phyloP scores from a whole-genome alignment of 2,113 vertebrate genomes.

The Mixornis gularis region DNA sequence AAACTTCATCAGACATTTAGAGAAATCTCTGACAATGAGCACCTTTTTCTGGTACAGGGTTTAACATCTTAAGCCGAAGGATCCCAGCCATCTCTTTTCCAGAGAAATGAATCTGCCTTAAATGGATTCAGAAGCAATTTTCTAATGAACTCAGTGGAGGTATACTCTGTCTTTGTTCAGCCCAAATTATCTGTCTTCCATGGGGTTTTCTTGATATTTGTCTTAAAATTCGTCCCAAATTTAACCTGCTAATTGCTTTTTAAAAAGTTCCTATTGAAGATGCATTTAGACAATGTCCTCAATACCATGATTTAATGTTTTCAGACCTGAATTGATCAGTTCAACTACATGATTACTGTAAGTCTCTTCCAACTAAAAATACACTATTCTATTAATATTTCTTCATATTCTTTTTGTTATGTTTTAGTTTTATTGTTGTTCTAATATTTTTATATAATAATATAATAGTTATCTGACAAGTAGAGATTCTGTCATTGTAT shows the following conservation, averaged over 20 bases:
- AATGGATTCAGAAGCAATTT: not conserved
- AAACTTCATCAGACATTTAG: not conserved
- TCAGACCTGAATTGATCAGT: not conserved
- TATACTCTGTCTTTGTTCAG: not conserved
- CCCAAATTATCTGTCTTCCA: not conserved
- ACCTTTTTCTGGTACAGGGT: not conserved
- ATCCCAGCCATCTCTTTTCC: not conserved
- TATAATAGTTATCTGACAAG: not conserved
- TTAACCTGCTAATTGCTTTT: not conserved
- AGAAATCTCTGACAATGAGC: not conserved
- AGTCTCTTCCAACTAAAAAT: not conserved
- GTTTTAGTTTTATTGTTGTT: not conserved
- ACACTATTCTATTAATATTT: not conserved
- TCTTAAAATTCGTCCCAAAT: not conserved
- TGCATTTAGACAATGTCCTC: not conserved
- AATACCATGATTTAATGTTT: not conserved
- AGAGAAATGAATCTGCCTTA: not conserved
- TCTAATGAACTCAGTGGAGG: not conserved
- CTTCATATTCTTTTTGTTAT: not conserved
- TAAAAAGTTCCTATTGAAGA: not conserved
- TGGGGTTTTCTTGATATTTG: not conserved
- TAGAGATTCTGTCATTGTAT: not conserved
- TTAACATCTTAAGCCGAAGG: not conserved
- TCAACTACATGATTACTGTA: not conserved
- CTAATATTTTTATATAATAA: not conserved